Evolutionary conservation across 2,113 vertebrate species (phyloP).

Genomic region (Chroicocephalus ridibundus): DNA sequence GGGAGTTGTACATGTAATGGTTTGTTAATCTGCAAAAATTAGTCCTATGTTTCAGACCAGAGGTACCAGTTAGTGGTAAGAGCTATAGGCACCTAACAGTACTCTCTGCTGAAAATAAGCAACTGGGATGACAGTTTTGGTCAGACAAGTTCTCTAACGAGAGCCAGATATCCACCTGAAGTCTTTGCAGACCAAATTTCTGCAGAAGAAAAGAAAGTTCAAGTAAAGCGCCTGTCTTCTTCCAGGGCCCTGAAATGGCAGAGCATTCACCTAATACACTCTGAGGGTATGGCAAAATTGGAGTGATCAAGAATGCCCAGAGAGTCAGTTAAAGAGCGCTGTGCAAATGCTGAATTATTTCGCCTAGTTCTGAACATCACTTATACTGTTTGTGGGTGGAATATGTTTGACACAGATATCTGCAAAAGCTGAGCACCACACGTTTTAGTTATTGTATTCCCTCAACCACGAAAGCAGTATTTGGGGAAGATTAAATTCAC

Average conservation of each 20-base stretch:
- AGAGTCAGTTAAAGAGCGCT: not conserved
- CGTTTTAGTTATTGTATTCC: not conserved
- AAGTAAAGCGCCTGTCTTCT: not conserved
- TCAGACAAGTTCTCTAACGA: not conserved
- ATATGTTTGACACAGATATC: not conserved
- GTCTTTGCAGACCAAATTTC: not conserved
- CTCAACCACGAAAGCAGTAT: not conserved
- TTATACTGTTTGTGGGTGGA: not conserved
- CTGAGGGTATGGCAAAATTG: accelerated
- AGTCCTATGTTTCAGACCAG: not conserved
- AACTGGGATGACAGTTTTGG: not conserved
- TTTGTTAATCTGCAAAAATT: not conserved
- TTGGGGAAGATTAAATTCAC: not conserved
- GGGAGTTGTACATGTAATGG: not conserved
- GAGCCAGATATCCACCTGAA: not conserved
- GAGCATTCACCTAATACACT: not conserved
- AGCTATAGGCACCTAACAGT: accelerated
- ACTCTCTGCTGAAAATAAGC: not conserved
- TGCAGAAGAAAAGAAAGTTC: not conserved
- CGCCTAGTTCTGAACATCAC: not conserved
- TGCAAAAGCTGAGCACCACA: not conserved
- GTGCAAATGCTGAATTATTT: not conserved
- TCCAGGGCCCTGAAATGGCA: accelerated
- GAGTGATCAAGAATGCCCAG: accelerated
- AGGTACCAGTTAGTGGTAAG: not conserved